Evolutionary conservation across 2,113 vertebrate species (phyloP), one percentile per base, ranked within the genome.

Genomic region (Heteronetta atricapilla): DNA sequence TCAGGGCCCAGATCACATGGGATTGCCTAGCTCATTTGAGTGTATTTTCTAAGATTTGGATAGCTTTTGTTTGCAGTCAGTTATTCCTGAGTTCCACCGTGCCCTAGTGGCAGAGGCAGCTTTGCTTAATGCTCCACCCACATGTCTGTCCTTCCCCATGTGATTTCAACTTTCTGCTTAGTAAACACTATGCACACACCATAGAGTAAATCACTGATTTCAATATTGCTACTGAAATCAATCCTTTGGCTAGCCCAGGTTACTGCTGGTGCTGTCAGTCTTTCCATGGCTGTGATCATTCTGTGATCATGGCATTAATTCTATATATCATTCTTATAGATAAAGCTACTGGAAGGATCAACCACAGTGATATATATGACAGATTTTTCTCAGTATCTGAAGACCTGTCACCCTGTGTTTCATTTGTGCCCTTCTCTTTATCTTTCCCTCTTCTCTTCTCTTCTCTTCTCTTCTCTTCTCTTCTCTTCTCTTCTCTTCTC

Each of bases 281-380:
- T 80, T 69, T 77, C 53, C 21, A 2, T 29, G 12, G 7, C 70
- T 50, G 31, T 12, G 22, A 62, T n/a, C 23, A 20, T n/a, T 58
- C 36, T 58, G 46, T 48, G 46, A 48, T 13, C 16, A 50, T 25
- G 70, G n/a, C 10, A 42, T 64, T 44, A 44, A 74, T 68, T 26
- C 5, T 80, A 6, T 3, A 0, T 17, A 5, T 40, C 40, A 5
- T 31, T 76, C 36, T 19, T n/a, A 2, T 0, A 66, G 11, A 13
- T 29, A 38, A 72, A 53, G 19, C 4, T 6, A 62, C 12, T 33
- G 22, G 29, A 80, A 69, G 3, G 17, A 79, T 62, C 31, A 44
- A 28, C 18, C 0, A 2, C 28, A 82, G 64, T 14, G 60, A 56
- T 5, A 50, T 2, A 56, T 13, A n/a, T 2, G 6, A 52, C 53